Evolutionary conservation across 2,888 invertebrate genomes (phyloP), one percentile per base, ranked within the genome.

Genomic region (Ganaspis brasiliensis): DNA sequence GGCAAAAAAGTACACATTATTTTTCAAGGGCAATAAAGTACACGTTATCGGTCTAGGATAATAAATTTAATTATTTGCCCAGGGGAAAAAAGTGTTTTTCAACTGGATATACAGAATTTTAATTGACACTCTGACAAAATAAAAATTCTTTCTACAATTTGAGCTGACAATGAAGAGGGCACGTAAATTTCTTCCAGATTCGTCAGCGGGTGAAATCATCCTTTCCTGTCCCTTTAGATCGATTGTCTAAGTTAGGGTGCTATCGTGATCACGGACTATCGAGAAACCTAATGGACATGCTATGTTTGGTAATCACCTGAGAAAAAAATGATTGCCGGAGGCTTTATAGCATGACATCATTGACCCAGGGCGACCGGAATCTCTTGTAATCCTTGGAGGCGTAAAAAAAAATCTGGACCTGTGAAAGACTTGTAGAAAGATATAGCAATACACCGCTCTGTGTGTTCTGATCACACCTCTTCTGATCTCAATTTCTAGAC

Each of bases 281-380:
- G 40, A 45, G 21, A 40, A 57, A 84, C 78, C 80, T 86, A 82
- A 86, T 85, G 84, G 81, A 86, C 75, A 75, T 81, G 81, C 77
- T 76, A 75, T 84, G 85, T 86, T 76, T 74, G 72, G 75, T 74
- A 77, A 83, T 77, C 82, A 78, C 49, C 75, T 73, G 73, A 81
- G 75, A 71, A 49, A 79, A 78, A 77, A 76, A 78, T 67, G 75
- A 73, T 75, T 72, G 59, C 52, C 19, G 35, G 21, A 67, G 37
- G 37, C 63, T 63, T 81, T 79, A 84, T 82, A 79, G 79, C 82
- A 77, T 87, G 88, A 89, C 86, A 88, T 88, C 87, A 89, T 75
- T 80, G 81, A 80, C 82, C 82, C 82, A 80, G 78, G 81, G 83
- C 83, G 82, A 87, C 84, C 83, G 79, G 81, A 82, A 81, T 84